These are phyloP conservation scores for Cliona cf. orientalis DNA, from an alignment of 37 sponge, comb jelly and placozoan species.

Conservation along the genomic window DNA sequence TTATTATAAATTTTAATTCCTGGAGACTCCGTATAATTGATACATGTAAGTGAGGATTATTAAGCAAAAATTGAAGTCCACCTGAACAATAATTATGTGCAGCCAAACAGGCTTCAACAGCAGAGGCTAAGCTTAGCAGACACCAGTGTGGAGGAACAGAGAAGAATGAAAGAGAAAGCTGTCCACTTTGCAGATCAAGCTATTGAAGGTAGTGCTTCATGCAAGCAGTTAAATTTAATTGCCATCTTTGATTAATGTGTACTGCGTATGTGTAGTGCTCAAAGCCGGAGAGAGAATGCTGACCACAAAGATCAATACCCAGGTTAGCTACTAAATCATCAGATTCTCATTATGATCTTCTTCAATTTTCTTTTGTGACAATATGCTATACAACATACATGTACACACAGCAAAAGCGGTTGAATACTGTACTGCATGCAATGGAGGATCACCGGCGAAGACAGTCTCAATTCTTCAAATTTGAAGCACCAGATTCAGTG, in stretches of 20 bases:
- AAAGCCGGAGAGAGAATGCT: background rate
- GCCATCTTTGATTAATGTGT: background rate
- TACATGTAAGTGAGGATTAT: no score
- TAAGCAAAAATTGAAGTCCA: no score
- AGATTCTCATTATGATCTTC: no score
- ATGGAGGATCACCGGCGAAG: conserved; percentile 5
- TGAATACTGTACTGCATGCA: background rate
- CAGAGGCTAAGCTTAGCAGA: background rate
- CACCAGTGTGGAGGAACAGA: background rate
- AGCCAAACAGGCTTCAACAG: background rate
- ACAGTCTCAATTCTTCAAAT: background rate
- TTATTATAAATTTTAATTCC: no score
- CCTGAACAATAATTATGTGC: no score
- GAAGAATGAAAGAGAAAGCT: background rate
- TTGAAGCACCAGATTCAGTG: background rate
- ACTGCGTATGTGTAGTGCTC: background rate
- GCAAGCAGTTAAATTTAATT: background rate
- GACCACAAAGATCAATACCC: background rate
- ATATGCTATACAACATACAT: no score
- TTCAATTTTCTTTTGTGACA: no score
- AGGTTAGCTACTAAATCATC: conserved; percentile 1
- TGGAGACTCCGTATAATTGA: no score
- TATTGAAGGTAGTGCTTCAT: background rate
- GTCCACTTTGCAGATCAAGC: conserved; percentile 9
- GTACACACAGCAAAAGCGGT: background rate